Conservation (phyloP, 2,113 vertebrate species). For the Dipodomys spectabilis region DNA sequence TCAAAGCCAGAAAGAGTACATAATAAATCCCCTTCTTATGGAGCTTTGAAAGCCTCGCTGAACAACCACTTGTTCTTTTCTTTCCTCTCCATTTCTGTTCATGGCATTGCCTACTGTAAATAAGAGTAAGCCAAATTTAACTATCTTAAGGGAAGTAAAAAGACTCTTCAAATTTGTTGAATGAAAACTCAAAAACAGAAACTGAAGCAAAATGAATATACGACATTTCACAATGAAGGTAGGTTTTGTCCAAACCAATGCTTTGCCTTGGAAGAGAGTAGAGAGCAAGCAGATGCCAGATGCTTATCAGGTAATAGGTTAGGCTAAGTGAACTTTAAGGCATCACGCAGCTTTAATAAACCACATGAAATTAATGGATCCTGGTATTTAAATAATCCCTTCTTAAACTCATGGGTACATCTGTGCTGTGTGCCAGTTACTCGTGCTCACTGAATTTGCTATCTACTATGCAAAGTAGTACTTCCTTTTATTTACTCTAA, state of each 20-base stretch:
- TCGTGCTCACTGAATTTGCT: neutral
- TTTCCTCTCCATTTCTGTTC: neutral
- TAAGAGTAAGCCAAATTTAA: neutral
- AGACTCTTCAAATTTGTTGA: conserved; percentile 4
- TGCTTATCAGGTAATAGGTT: neutral
- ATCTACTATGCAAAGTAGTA: conserved; percentile 48
- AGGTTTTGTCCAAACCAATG: neutral
- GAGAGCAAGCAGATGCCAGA: neutral
- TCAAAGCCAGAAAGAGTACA: neutral
- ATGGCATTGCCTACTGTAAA: neutral
- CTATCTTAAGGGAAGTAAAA: neutral
- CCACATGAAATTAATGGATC: neutral
- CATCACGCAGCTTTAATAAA: neutral
- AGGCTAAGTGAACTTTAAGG: neutral
- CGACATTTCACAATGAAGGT: neutral
- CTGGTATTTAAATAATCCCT: conserved; percentile 34
- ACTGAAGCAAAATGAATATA: neutral
- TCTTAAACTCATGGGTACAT: neutral
- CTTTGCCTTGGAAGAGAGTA: neutral
- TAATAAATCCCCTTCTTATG: neutral
- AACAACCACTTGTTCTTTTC: neutral
- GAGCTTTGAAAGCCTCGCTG: neutral
- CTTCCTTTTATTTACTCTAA: conserved; percentile 61
- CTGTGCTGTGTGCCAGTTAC: neutral
- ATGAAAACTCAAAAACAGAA: conserved; percentile 32